Evolutionary conservation across 2,888 invertebrate genomes (phyloP), one percentile per base, ranked within the genome.

Genomic region (Brachypalpus laphriformis): DNA sequence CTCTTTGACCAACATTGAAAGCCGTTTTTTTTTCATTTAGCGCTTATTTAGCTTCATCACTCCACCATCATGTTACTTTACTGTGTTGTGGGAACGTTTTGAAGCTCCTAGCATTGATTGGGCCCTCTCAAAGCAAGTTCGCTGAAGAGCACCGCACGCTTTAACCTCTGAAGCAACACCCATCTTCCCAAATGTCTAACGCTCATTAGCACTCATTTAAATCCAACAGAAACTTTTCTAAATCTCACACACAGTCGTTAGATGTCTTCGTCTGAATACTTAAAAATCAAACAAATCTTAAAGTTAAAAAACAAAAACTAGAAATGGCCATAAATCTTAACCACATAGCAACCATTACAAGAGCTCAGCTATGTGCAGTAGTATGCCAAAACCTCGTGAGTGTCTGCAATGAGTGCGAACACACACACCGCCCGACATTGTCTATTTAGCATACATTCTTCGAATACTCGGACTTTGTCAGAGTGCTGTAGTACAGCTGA

Each of bases 391-490:
- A 81, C 80, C 80, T 66, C 80, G 66, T 54, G 54, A 68, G 66
- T 68, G 42, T 74, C 59, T 66, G 74, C 66, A 59, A 59, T 42
- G 9, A 34, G 34, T 9, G 9, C 9, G 34, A 34, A 71, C 34
- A 28, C 42, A 74, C 66, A 28, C 34, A 74, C 45, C 54, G 25
- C 47, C 57, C 42, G 34, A 25, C 31, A 16, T 68, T 82, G 72
- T 82, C 77, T 82, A 59, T 77, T 82, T 77, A 82, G 72, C 82
- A 78, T 77, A 82, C 82, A 82, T 82, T 82, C 82, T 42, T 72
- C 16, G 72, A 66, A 77, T 82, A 72, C 59, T 82, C 51, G 82
- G 82, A 82, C 82, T 72, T 47, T 34, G 77, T 77, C 71, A 71
- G 57, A 61, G 18, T 5, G 16, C 22, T 4, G 2, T 25, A 49